Conservation (phyloP, 1,140 invertebrate species). For the Ericerus pela region DNA sequence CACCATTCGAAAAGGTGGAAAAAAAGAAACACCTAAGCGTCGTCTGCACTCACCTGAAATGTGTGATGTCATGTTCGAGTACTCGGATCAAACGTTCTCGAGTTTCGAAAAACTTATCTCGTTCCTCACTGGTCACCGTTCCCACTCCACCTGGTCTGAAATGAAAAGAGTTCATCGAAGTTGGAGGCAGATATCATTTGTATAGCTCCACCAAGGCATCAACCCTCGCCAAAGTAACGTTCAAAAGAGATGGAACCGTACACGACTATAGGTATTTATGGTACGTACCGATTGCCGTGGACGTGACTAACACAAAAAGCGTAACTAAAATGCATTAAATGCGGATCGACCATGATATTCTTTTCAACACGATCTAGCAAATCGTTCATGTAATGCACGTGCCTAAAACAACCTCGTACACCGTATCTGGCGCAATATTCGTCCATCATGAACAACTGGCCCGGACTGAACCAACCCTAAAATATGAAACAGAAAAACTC, state of each 20-base stretch:
- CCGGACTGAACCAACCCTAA: slow-evolving; percentile 97
- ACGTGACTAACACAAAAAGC: slow-evolving; percentile 98
- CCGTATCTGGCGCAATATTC: slow-evolving; percentile 97
- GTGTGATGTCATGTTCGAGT: slow-evolving; percentile 96
- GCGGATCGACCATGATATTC: slow-evolving; percentile 92
- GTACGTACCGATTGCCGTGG: slow-evolving; percentile 76
- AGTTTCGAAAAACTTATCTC: slow-evolving; percentile 94
- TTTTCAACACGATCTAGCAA: slow-evolving; percentile 89
- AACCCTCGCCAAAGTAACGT: no score
- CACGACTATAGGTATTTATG: no score
- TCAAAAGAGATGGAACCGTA: no score
- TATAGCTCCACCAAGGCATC: no score
- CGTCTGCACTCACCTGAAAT: slow-evolving; percentile 63
- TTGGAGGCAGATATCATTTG: no score
- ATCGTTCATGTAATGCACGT: slow-evolving; percentile 91
- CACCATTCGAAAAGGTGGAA: no score
- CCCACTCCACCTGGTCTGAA: slow-evolving; percentile 91
- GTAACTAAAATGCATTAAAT: slow-evolving; percentile 95
- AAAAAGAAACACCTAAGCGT: not conserved
- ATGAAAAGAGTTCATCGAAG: slow-evolving; percentile 9
- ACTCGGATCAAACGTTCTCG: slow-evolving; percentile 85
- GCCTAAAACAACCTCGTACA: slow-evolving; percentile 88
- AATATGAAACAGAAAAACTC: slow-evolving; percentile 18
- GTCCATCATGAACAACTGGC: slow-evolving; percentile 94
- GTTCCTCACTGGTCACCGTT: slow-evolving; percentile 93